phyloP scores from a whole-genome alignment of 2,797 vertebrate species.

The Pempheris klunzingeri region DNA sequence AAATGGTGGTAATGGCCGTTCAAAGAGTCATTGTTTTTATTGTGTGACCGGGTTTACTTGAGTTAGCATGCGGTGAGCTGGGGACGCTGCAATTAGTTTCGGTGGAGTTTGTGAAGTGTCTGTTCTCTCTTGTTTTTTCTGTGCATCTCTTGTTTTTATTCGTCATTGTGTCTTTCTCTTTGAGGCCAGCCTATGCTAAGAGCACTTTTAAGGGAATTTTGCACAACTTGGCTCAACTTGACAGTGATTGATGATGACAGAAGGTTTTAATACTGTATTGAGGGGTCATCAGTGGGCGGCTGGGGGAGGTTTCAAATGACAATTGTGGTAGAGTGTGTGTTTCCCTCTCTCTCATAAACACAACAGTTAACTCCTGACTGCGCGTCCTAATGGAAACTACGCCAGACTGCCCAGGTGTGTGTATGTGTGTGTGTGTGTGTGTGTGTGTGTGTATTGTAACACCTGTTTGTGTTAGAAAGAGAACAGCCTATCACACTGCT shows the following conservation, averaged over 20 bases:
- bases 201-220: conserved; percentile 35
- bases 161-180: conserved; percentile 18
- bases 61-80: conserved; percentile 26
- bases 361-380: conserved; percentile 37
- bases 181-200: conserved; percentile 25
- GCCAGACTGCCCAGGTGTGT: conserved; percentile 20
- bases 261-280: conserved; percentile 43
- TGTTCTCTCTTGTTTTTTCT: conserved; percentile 32
- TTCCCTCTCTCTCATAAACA: conserved; percentile 18
- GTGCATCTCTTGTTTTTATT: conserved; percentile 28
- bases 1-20: conserved; percentile 54
- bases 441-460: conserved; percentile 35
- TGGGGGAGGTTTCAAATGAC: conserved; percentile 24
- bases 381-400: conserved; percentile 55
- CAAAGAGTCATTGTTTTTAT: conserved; percentile 59
- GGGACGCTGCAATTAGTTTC: conserved; percentile 44
- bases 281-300: conserved; percentile 28
- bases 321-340: conserved; percentile 19
- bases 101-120: conserved; percentile 22
- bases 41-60: conserved; percentile 23
- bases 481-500: conserved; percentile 38
- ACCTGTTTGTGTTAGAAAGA: conserved; percentile 37
- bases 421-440: conserved; percentile 23
- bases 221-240: conserved; percentile 11
- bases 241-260: conserved; percentile 62